Evolutionary conservation across 2,888 invertebrate species (phyloP).

Genomic region (Byasa hedistus): DNA sequence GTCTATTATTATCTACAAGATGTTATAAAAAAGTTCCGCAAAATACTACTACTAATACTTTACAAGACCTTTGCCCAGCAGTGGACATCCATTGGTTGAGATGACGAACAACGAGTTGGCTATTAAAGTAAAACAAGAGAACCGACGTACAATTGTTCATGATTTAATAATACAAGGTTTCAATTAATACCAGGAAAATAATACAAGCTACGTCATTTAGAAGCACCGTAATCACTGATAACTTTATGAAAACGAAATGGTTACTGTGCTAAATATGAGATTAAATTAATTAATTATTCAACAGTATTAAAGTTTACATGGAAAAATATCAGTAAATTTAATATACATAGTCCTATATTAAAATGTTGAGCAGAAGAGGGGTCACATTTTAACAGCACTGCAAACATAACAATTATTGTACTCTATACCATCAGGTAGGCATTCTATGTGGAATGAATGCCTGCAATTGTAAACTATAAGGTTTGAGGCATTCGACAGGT

Average conservation of each 20-base stretch:
- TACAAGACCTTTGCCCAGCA: no score
- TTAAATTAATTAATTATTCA: slow-evolving; percentile 29
- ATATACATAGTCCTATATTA: slow-evolving; percentile 43
- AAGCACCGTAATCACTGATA: slow-evolving; percentile 54
- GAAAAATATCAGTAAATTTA: slow-evolving; percentile 43
- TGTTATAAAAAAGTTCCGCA: no score
- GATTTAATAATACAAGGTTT: slow-evolving; percentile 30
- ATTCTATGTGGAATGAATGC: slow-evolving; percentile 93
- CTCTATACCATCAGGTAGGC: slow-evolving; percentile 80
- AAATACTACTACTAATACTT: no score
- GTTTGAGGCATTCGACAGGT: slow-evolving; percentile 84
- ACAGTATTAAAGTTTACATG: slow-evolving; percentile 35
- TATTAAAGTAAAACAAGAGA: slow-evolving; percentile 6
- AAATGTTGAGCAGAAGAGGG: slow-evolving; percentile 49
- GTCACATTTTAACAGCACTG: slow-evolving; percentile 71
- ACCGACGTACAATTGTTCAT: slow-evolving; percentile 14
- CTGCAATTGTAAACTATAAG: slow-evolving; percentile 92
- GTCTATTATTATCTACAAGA: no score
- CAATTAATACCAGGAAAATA: slow-evolving; percentile 46
- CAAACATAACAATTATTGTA: slow-evolving; percentile 63
- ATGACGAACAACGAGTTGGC: no score
- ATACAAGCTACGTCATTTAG: slow-evolving; percentile 61
- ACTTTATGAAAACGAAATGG: slow-evolving; percentile 32
- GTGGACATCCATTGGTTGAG: no score
- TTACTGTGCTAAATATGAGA: slow-evolving; percentile 25